Percentiles rank a stretch among this genome's conserved stretches.
Evolutionary conservation across 64 coral and sea anemone genomes (phyloP).

Genomic region (Hydrozoanthus tunicans): DNA sequence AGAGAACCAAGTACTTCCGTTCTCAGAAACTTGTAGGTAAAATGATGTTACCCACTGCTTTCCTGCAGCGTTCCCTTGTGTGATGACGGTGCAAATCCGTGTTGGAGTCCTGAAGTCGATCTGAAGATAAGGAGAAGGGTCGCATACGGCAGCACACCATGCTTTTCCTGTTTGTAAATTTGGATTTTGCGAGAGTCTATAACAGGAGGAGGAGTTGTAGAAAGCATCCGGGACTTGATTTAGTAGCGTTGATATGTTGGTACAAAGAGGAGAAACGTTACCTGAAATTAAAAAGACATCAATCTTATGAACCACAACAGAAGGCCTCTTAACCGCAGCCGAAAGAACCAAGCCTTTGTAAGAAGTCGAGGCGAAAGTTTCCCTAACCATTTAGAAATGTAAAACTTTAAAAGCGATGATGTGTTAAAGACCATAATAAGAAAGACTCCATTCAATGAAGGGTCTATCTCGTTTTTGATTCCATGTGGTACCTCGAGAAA

Average conservation of each 20-base stretch:
- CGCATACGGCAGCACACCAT: conserved; percentile 45
- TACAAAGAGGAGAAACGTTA: neutral
- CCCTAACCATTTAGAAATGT: too few species aligned
- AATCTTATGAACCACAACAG: too few species aligned
- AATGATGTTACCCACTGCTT: conserved; percentile 70
- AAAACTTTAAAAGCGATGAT: too few species aligned
- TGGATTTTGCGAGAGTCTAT: neutral
- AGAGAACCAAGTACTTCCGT: conserved; percentile 35
- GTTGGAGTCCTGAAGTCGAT: conserved; percentile 52
- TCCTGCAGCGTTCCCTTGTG: conserved; percentile 61
- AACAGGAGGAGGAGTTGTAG: neutral
- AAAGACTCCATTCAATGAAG: too few species aligned
- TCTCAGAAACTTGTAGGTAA: conserved; percentile 29
- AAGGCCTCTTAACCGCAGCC: too few species aligned
- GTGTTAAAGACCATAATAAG: too few species aligned
- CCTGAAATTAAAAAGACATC: neutral
- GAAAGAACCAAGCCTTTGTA: too few species aligned
- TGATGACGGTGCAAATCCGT: conserved; percentile 60
- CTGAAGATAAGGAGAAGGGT: conserved; percentile 54
- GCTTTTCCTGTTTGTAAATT: conserved; percentile 48
- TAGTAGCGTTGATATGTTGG: neutral
- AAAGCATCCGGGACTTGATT: neutral
- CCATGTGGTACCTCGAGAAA: too few species aligned
- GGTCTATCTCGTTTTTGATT: too few species aligned
- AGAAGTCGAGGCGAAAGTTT: too few species aligned